Conservation (phyloP, 2,113 vertebrate genomes). For the Saccopteryx bilineata region DNA sequence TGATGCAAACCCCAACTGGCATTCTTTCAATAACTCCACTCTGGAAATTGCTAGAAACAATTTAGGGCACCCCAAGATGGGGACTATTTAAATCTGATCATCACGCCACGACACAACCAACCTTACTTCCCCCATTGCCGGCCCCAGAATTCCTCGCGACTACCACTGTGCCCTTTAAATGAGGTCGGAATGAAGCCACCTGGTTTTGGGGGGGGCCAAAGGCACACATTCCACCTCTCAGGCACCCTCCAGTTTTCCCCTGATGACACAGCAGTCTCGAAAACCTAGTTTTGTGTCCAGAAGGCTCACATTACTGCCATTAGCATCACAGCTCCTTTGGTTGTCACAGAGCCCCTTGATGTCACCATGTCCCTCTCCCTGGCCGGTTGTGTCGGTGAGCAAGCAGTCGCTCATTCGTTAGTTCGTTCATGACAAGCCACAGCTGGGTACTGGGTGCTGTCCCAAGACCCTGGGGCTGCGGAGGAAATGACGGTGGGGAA, state of each 20-base stretch:
- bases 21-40: not conserved
- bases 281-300: not conserved
- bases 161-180: not conserved
- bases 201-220: not conserved
- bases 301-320: rapidly evolving
- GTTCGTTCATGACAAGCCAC: not conserved
- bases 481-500: not conserved
- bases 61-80: not conserved
- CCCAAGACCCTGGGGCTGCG: not conserved
- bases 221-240: not conserved
- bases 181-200: too few species aligned
- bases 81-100: not conserved
- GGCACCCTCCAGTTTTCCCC: too few species aligned
- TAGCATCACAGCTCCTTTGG: not conserved
- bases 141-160: not conserved
- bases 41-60: conserved; percentile 16
- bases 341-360: not conserved
- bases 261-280: rapidly evolving
- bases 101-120: rapidly evolving
- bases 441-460: not conserved
- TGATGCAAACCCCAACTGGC: not conserved
- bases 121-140: too few species aligned
- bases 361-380: not conserved
- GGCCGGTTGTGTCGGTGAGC: not conserved
- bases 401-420: not conserved